Base-by-base conservation (phyloP, 2,888 invertebrate species). In the Aleiodes testaceus region DNA sequence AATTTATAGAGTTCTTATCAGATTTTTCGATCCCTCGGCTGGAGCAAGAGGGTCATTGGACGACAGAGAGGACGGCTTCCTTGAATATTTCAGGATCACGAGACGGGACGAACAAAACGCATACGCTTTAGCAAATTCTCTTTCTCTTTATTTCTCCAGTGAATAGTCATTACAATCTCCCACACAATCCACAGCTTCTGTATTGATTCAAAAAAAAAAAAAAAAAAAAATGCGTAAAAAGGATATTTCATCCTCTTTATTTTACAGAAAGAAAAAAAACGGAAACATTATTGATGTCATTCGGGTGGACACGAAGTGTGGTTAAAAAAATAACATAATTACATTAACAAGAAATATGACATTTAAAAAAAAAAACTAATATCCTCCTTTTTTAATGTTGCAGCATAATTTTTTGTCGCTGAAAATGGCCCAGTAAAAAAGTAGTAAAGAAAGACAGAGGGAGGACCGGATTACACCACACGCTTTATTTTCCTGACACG, bases 1-100 rank as follows among this genome's bases (percentile, higher is more conserved):
- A 84, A 83, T 85, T 84, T 83, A 81, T 82, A 81, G 85, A 84
- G 81, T 81, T 80, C 84, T 87, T 87, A 87, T 87, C 87, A 86
- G 87, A 87, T 87, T 87, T 86, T 79, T 79, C 81, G 79, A 81
- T 80, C 86, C 84, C 82, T 82, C 47, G 45, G 53, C 42, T 47
- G 49, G 45, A 42, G 47, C 26, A 36, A 20, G 36, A 52, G 71
- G 72, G 72, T 72, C 50, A 66, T 59, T 71, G 66, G 49, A 59
- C 61, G 26, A 61, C 22, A 47, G 18, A 55, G 50, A 42, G 64
- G 49, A 67, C 22, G 70, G 73, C 61, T 79, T 84, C 79, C 82
- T 83, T 87, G 82, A 87, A 87, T 87, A 86, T 87, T 87, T 87
- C 80, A 87, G 79, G 81, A 85, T 81, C 77, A 72, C 66, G 78